Evolutionary conservation across 2,888 invertebrate species (phyloP), one percentile per base, ranked within the genome.

Genomic region (Theodoxus fluviatilis): DNA sequence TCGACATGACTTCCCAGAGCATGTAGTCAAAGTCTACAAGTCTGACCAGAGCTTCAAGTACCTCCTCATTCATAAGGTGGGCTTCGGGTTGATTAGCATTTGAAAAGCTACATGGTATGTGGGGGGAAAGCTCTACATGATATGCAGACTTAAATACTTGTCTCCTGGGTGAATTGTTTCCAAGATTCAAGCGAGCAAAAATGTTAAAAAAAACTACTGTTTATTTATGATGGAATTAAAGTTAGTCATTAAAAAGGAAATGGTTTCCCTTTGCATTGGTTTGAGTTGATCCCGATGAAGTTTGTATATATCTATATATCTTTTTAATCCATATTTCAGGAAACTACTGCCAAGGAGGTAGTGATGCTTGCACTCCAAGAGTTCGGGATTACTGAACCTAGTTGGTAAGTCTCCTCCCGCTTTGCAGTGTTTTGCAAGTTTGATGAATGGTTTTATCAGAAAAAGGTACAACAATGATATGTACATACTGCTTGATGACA

Each of bases 1-100:
- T 1, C 70, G 74, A 55, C 72, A 71, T 4, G 84, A 84, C 49
- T 79, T 77, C 87, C 97, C 98, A 2, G 98, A 98, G 87, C 97
- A 98, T 89, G 98, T 98, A 40, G 90, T 99, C 63, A 98, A 98
- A 90, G 68, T 98, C 92, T 89, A 94, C 94, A 89, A 93, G 74
- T 80, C 95, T 37, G 98, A 99, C 89, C 98, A 98, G 89, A 95
- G 95, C 52, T 98, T 94, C 91, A 98, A 98, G 89, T 98, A 96
- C 89, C 91, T 99, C 76, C 91, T 96, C 75, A 94, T 99, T 71
- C 95, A 97, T 87, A 97, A 97, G 89, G 96, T 89, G 75, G 75
- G 79, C 57, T 28, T 55, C 7, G 28, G 7, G 31, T n/a, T n/a
- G 28, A 18, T 40, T 18, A 55, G 55, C 47, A n/a, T n/a, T n/a